phyloP scores from a whole-genome alignment of 2,888 invertebrate species.

The Erebia aethiops region DNA sequence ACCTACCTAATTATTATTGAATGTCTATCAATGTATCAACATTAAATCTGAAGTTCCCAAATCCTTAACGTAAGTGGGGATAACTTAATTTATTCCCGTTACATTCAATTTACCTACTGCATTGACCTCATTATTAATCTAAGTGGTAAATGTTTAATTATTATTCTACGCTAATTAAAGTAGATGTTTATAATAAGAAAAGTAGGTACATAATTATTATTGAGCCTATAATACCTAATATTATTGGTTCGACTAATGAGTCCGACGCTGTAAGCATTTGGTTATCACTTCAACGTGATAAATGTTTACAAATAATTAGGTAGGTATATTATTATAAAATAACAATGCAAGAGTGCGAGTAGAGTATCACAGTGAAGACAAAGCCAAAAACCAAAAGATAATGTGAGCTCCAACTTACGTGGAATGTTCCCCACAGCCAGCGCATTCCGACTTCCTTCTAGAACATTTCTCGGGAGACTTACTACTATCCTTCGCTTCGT shows the following conservation, averaged over 20 bases:
- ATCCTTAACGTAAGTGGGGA: neutral
- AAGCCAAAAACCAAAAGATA: conserved; percentile 12
- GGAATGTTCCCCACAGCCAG: conserved; percentile 74
- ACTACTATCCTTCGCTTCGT: conserved; percentile 54
- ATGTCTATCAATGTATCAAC: too few species aligned
- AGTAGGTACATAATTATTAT: neutral
- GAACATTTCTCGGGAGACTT: conserved; percentile 72
- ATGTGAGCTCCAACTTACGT: conserved; percentile 62
- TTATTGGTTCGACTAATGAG: neutral
- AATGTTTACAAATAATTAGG: neutral
- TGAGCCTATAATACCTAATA: too few species aligned
- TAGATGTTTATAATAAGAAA: neutral
- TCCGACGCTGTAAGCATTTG: neutral
- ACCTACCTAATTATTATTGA: too few species aligned
- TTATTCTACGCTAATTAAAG: too few species aligned
- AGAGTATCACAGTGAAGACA: neutral
- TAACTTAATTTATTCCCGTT: neutral
- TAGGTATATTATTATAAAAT: neutral
- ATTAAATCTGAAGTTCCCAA: too few species aligned
- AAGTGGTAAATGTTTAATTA: too few species aligned
- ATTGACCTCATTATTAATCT: neutral
- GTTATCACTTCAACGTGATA: neutral
- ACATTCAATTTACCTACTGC: neutral
- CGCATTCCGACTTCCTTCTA: conserved; percentile 77
- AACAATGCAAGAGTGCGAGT: neutral